phyloP scores from a whole-genome alignment of 1,140 invertebrate species.

The Drosophila bocqueti region DNA sequence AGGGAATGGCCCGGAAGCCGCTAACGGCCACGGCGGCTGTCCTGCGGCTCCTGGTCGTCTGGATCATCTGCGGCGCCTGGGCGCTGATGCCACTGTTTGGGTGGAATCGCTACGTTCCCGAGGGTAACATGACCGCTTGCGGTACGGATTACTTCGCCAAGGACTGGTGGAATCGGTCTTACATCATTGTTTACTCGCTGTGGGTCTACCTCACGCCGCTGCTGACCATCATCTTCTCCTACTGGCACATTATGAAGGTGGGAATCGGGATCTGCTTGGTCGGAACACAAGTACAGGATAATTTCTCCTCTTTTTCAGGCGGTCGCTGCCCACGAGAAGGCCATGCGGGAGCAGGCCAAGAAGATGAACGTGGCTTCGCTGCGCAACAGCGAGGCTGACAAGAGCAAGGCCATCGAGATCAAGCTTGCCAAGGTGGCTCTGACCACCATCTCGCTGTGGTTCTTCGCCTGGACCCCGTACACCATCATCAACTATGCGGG shows the following conservation, averaged over 20 bases:
- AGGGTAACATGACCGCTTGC: constrained; percentile 93
- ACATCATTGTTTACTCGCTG: constrained; percentile 88
- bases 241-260: constrained; percentile 90
- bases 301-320: constrained; percentile 83
- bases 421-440: constrained; percentile 89
- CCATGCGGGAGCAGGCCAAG: constrained; percentile 90
- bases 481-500: constrained; percentile 90
- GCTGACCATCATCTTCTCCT: constrained; percentile 89
- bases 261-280: background rate
- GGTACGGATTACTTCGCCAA: constrained; percentile 91
- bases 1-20: constrained; percentile 90
- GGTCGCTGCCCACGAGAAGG: constrained; percentile 89
- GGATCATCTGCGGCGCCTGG: constrained; percentile 89
- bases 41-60: constrained; percentile 89
- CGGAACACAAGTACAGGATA: background rate
- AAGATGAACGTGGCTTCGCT: constrained; percentile 90
- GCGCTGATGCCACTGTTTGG: constrained; percentile 91
- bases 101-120: constrained; percentile 93
- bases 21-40: constrained; percentile 90
- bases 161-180: constrained; percentile 87
- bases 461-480: constrained; percentile 92
- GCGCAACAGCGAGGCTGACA: constrained; percentile 87
- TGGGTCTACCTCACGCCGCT: constrained; percentile 89
- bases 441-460: constrained; percentile 91
- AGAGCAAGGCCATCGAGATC: constrained; percentile 87